These are phyloP conservation scores for Portevinia maculata DNA, from an alignment of 2,888 invertebrate species.

Conservation along the genomic window DNA sequence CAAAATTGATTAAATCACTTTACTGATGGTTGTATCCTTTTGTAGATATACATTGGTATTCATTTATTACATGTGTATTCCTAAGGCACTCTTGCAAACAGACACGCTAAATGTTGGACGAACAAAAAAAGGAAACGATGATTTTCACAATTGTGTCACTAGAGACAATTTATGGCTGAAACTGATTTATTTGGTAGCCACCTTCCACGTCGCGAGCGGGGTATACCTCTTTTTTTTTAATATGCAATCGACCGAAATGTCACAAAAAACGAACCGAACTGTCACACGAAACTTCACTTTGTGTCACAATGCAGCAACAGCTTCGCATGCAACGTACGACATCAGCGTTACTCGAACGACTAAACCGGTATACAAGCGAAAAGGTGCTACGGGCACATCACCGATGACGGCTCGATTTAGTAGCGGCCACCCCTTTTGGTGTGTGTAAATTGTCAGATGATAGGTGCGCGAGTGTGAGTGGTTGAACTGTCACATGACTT, in stretches of 20 bases:
- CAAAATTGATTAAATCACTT: constrained; percentile 68
- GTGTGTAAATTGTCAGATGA: constrained; percentile 50
- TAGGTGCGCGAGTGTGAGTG: constrained; percentile 53
- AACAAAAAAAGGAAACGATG: constrained; percentile 22
- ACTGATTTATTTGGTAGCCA: constrained; percentile 18
- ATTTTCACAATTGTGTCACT: constrained; percentile 61
- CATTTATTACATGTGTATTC: constrained; percentile 52
- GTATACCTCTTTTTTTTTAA: constrained; percentile 16
- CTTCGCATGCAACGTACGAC: constrained; percentile 74
- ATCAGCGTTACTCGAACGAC: constrained; percentile 82
- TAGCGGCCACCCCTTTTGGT: constrained; percentile 66
- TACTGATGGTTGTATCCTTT: constrained; percentile 65
- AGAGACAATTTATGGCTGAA: constrained; percentile 20
- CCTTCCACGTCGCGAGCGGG: constrained; percentile 32
- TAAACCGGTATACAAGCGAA: constrained; percentile 79
- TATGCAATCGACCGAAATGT: constrained; percentile 49
- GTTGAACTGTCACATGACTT: constrained; percentile 50
- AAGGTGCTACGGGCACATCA: constrained; percentile 70
- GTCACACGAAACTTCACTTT: constrained; percentile 69
- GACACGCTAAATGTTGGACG: constrained; percentile 60
- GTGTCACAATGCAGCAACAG: constrained; percentile 73
- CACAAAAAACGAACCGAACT: constrained; percentile 62
- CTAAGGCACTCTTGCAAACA: constrained; percentile 69
- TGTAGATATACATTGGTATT: constrained; percentile 61
- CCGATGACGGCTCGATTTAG: constrained; percentile 49